Base-by-base conservation (phyloP, 2,888 invertebrate genomes). In the Girardia tigrina region DNA sequence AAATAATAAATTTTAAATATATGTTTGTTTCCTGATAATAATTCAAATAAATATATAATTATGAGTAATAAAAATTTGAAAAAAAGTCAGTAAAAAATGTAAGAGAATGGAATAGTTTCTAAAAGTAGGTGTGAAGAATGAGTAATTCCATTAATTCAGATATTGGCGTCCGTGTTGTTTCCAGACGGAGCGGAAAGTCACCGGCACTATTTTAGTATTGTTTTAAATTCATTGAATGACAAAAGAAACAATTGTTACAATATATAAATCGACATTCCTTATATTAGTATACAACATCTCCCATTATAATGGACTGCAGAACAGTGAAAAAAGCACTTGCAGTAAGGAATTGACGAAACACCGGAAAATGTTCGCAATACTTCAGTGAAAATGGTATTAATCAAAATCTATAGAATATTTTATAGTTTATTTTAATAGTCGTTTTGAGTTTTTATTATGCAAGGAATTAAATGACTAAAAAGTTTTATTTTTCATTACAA, bases 331-430 rank as follows among this genome's bases (percentile, higher is more conserved):
- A 23, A 56, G n/a, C 56, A 56, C 4, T 56, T 56, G 6, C n/a
- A 16, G n/a, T 56, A 8, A 56, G 23, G 23, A 56, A 6, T 16
- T 56, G n/a, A 56, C 23, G 20, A 56, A 23, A 4, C n/a, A 56
- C 56, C 56, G 56, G 56, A 56, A 56, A 56, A 12, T 20, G n/a
- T n/a, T 56, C 56, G 56, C 56, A 56, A 56, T 23, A 56, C 56
- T 56, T 56, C 8, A 56, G 56, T n/a, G n/a, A 56, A 56, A n/a
- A 56, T 56, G 23, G 56, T 20, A 56, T 56, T 20, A 12, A n/a
- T 4, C 23, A n/a, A 16, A 56, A n/a, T 20, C 56, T 20, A 56
- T 12, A 56, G 23, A 56, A 36, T 4, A 56, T 6, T 56, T 56
- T 12, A 6, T 2, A 16, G n/a, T n/a, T n/a, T n/a, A n/a, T n/a